A percentile compares a stretch with the other conserved stretches of the same genome.
Evolutionary conservation across 1,140 invertebrate species (phyloP).

Genomic region (Oreohelix idahoensis): DNA sequence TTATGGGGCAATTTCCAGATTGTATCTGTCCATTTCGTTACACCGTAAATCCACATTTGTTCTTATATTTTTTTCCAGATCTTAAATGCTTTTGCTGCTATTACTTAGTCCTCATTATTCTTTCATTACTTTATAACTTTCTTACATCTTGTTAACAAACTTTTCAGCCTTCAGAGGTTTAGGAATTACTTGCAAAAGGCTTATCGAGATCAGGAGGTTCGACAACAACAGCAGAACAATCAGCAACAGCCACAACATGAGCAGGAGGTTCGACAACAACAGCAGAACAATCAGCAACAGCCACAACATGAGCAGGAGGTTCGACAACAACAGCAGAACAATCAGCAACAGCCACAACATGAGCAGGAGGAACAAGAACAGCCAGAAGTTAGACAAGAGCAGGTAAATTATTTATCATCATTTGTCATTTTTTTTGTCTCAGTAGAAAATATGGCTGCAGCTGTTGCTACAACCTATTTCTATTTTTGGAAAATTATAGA

Average conservation of each 20-base stretch:
- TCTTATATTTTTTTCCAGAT: too few species aligned
- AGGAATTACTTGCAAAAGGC: not conserved
- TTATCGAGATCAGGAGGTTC: slow-evolving; percentile 7
- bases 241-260: not conserved
- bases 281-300: not conserved
- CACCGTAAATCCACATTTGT: too few species aligned
- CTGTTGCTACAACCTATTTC: too few species aligned
- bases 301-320: not conserved
- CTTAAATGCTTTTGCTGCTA: too few species aligned
- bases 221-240: slow-evolving; percentile 16
- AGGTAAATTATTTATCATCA: not conserved
- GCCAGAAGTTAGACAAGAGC: not conserved
- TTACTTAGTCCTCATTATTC: too few species aligned
- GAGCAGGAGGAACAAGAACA: not conserved
- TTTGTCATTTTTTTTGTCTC: too few species aligned
- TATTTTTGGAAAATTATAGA: too few species aligned
- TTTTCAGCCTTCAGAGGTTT: slow-evolving; percentile 24
- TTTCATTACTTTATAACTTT: too few species aligned
- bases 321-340: not conserved
- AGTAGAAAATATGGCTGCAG: too few species aligned
- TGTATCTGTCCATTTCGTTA: too few species aligned
- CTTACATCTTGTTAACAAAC: not conserved
- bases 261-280: not conserved
- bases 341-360: not conserved
- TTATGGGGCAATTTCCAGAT: too few species aligned